Base-by-base conservation (phyloP, 1,140 invertebrate species). In the Polypedilum vanderplanki region DNA sequence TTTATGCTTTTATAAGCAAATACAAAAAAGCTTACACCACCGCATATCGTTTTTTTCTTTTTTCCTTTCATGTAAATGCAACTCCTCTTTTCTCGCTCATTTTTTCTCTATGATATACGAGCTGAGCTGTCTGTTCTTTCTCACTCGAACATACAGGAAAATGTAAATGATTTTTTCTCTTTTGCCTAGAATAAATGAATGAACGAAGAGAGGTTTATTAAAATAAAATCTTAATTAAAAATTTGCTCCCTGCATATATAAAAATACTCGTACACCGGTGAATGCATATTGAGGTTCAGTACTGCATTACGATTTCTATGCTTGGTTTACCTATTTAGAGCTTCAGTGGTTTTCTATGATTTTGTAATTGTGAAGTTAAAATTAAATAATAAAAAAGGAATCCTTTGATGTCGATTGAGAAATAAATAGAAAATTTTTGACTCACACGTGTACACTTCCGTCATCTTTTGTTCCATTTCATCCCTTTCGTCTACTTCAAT, bases 41-140 rank as follows among this genome's bases (percentile, higher is more conserved):
- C 22, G 8, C 22, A 70, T 17, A 20, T 15, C 1, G 7, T n/a
- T 33, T 33, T 33, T 33, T 33, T 33, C 24, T 33, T 33, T 74
- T n/a, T 40, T 40, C 73, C 40, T 3, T 15, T 41, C 74, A n/a
- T 40, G 24, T 33, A 33, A 33, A 33, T 33, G 24, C 41, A 18
- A 73, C 24, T 10, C 20, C n/a, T 18, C 12, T 57, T 57, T 12
- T 57, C 9, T 46, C 15, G 8, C 12, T 64, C 46, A 74, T 57
- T 73, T 57, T 41, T 5, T 41, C 64, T n/a, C 8, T 67, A 4
- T 17, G 73, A 20, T 73, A 76, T n/a, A 20, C 40, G 17, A 46
- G 78, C 77, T 75, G 76, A 73, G 76, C 78, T 57, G 46, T 12
- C 15, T 33, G 24, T 33, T 3, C 24, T n/a, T n/a, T n/a, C n/a